Base-by-base conservation (phyloP, 2,797 vertebrate genomes). In the Limnodromus scolopaceus region DNA sequence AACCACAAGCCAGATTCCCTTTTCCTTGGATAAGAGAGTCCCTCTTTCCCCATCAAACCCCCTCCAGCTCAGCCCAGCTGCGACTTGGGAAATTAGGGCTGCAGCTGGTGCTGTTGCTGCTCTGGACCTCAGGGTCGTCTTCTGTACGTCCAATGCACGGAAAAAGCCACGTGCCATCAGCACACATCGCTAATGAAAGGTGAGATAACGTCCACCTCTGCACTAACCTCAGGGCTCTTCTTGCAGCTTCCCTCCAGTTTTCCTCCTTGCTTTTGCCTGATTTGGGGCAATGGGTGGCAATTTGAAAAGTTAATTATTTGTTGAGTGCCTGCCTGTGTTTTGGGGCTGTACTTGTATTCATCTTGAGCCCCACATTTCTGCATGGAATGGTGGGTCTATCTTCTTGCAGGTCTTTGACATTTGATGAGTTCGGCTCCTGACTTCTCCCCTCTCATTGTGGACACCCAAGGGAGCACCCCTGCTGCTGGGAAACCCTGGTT, bases 101-200 rank as follows among this genome's bases (percentile, higher is more conserved):
- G 38, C 1, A 3, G 15, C 27, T 1, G 1, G 34, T 20, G 30
- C 12, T 45, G 43, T 34, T 74, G 46, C 34, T 74, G 51, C 32
- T 85, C 72, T 11, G 1, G 28, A 63, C 32, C 39, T 85, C 2
- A 23, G 41, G 0, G 24, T 54, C 32, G 9, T 61, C 53, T 43
- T 60, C 4, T 2, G 6, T 24, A 16, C 4, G 1, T 38, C 22
- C 28, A 34, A 1, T 2, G 6, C 27, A 11, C 3, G 25, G 23
- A 45, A 68, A 36, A 1, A 6, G 30, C 54, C n/a, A 36, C 0
- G 0, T 20, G 25, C 80, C 53, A 41, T 24, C 66, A n/a, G 84
- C 36, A 38, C 49, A 15, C 1, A 0, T 23, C 10, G 3, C 25
- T 71, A 36, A 58, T 30, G 43, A 75, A 83, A 41, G 19, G 39